phyloP scores from a whole-genome alignment of 2,888 invertebrate species.

The Hedya salicella region DNA sequence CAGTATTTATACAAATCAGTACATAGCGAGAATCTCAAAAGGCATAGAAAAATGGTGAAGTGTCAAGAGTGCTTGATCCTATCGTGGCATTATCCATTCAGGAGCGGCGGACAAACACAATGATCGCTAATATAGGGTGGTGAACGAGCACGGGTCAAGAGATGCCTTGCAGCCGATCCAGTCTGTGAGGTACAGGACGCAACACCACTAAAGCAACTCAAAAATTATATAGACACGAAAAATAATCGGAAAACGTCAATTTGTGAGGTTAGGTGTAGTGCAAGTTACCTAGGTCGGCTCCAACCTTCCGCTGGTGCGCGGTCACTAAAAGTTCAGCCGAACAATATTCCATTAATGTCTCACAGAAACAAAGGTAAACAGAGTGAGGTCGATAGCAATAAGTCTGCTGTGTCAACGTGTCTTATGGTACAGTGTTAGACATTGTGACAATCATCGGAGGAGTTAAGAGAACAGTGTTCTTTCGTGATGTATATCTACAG shows the following conservation, averaged over 20 bases:
- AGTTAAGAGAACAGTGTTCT: slow-evolving; percentile 61
- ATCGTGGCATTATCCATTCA: slow-evolving; percentile 75
- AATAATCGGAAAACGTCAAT: slow-evolving; percentile 83
- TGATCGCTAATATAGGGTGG: slow-evolving; percentile 79
- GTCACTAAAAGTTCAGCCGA: slow-evolving; percentile 87
- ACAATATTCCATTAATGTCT: slow-evolving; percentile 80
- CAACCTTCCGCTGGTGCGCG: slow-evolving; percentile 89
- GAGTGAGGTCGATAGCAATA: slow-evolving; percentile 66
- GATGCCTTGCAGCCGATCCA: slow-evolving; percentile 83
- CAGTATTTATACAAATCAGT: slow-evolving; percentile 69
- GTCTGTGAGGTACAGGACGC: slow-evolving; percentile 84
- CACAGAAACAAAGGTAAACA: slow-evolving; percentile 67
- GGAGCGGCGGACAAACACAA: slow-evolving; percentile 84
- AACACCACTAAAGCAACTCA: slow-evolving; percentile 86
- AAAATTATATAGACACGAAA: slow-evolving; percentile 82
- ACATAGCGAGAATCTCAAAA: slow-evolving; percentile 78
- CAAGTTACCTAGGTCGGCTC: slow-evolving; percentile 89
- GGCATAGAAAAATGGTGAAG: slow-evolving; percentile 78
- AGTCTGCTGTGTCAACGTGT: slow-evolving; percentile 67
- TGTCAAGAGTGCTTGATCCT: slow-evolving; percentile 78
- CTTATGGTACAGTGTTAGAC: slow-evolving; percentile 65
- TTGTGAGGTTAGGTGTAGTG: slow-evolving; percentile 84
- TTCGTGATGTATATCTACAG: slow-evolving; percentile 61
- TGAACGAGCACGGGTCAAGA: slow-evolving; percentile 83
- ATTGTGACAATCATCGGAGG: slow-evolving; percentile 63